Base-by-base conservation (phyloP, 2,797 vertebrate genomes). In the Microhierax caerulescens region DNA sequence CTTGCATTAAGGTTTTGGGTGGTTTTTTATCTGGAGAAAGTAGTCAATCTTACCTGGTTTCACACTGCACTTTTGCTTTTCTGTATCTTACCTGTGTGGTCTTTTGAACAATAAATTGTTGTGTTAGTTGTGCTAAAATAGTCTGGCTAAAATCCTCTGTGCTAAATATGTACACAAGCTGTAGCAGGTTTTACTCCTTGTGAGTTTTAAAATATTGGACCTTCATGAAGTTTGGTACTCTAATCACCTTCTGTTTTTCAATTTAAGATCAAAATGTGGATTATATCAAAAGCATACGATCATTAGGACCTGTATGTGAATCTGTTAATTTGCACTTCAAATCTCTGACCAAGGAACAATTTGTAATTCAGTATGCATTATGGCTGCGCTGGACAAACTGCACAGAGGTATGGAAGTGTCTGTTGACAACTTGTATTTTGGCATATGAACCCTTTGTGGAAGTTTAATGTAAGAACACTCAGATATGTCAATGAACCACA, bases 311-410 rank as follows among this genome's bases (percentile, higher is more conserved):
- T 6, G 75, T 98, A 30, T 98, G 98, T 96, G 98, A 97, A 79
- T 96, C 97, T 24, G 85, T 98, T 87, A 91, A 98, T 78, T 67
- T 57, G 6, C 84, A 98, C 48, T 76, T 98, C 73, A 95, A 85
- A 47, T 97, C 98, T 43, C 87, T 98, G 80, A 77, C 85, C 41
- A 79, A 78, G 76, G 92, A 75, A 14, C 96, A 98, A 50, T 98
- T 98, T 91, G 65, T 96, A 67, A 48, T 41, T 45, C 96, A 39
- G 22, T 98, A 98, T 57, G 32, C 41, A 2, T 61, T 86, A 0
- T 98, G 98, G 98, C 97, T 98, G 53, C 96, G 30, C 53, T 98
- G 98, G 98, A 98, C 98, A 43, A 91, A 95, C 65, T 95, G 81
- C 85, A 82, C 96, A 53, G 93, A 98, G 98, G 98, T 98, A 96